phyloP scores from a whole-genome alignment of 2,888 invertebrate genomes.

The Drosophila picticornis region DNA sequence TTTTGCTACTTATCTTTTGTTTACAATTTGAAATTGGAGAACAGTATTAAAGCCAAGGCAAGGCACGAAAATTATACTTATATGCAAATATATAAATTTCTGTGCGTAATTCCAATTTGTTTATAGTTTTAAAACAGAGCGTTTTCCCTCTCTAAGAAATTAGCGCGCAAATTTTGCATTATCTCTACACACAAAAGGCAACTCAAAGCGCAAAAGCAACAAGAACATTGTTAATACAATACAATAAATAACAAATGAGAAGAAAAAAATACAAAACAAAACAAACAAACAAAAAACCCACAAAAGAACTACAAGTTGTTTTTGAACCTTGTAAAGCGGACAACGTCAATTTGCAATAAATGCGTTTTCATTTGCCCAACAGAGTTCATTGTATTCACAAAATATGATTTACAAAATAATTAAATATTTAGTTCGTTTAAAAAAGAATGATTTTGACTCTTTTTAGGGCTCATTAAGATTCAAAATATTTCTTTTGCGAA shows the following conservation, averaged over 20 bases:
- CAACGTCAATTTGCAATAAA: constrained; percentile 40
- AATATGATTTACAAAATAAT: constrained; percentile 23
- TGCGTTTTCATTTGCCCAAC: constrained; percentile 27
- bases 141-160: constrained; percentile 28
- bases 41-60: constrained; percentile 75
- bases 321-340: constrained; percentile 45
- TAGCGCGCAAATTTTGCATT: constrained; percentile 31
- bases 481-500: constrained; percentile 80
- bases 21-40: constrained; percentile 76
- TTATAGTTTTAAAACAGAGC: constrained; percentile 44
- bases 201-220: constrained; percentile 52
- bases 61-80: constrained; percentile 56
- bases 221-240: constrained; percentile 42
- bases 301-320: constrained; percentile 68
- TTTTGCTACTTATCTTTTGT: constrained; percentile 68
- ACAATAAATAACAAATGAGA: constrained; percentile 10
- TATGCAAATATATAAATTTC: constrained; percentile 58
- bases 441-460: constrained; percentile 81
- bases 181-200: constrained; percentile 23
- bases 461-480: constrained; percentile 84
- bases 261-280: constrained; percentile 22
- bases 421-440: constrained; percentile 27
- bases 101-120: constrained; percentile 72
- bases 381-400: constrained; percentile 13
- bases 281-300: constrained; percentile 19